Conservation (phyloP, 2,888 invertebrate genomes). For the Podabrus alpinus region DNA sequence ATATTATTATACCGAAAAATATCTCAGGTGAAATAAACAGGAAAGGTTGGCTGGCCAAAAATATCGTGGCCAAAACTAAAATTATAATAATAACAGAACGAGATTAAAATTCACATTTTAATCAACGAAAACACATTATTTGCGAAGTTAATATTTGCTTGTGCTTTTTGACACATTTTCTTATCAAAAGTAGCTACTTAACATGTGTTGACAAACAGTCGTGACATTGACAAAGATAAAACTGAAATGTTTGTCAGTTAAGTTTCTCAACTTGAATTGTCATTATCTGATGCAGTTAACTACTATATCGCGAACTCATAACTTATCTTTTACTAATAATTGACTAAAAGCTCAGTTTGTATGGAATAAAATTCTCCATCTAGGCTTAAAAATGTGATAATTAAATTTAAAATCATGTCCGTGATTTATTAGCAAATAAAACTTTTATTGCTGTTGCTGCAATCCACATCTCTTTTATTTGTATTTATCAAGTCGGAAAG, state of each 20-base stretch:
- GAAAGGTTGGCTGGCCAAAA: neutral
- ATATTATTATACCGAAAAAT: neutral
- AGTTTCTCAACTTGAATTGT: constrained; percentile 14
- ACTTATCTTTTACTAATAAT: neutral
- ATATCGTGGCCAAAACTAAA: neutral
- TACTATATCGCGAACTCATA: neutral
- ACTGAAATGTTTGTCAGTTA: constrained; percentile 17
- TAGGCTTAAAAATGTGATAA: neutral
- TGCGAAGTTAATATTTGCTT: neutral
- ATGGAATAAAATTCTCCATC: neutral
- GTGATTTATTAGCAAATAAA: neutral
- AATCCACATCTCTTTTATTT: neutral
- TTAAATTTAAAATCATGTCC: neutral
- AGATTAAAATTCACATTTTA: neutral
- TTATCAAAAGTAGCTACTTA: constrained; percentile 7
- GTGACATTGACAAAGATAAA: constrained; percentile 17
- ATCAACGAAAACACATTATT: neutral
- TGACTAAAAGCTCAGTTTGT: neutral
- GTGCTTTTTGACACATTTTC: constrained; percentile 10
- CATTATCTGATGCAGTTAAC: constrained; percentile 12
- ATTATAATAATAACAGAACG: neutral
- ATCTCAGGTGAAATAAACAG: neutral
- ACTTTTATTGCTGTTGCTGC: neutral
- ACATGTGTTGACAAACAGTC: constrained; percentile 5
- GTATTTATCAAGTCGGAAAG: too few relatives aligned